Percentiles rank a stretch among this genome's conserved stretches.
Conservation (phyloP, 2,888 invertebrate species). For the Hirtodrosophila alboralis region DNA sequence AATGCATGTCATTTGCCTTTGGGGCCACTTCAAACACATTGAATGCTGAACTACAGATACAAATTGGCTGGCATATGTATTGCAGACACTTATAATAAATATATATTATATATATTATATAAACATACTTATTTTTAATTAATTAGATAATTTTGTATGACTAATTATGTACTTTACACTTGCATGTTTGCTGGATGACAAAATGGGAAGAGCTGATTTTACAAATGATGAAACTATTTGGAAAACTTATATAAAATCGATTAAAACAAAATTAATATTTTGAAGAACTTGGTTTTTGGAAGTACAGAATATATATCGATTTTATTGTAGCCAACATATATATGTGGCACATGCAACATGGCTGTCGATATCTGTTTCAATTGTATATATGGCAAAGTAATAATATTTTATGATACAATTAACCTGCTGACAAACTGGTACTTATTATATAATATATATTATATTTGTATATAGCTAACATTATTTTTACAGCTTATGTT, state of each 20-base stretch:
- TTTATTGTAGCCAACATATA: background rate
- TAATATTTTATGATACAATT: constrained; percentile 11
- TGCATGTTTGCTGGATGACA: constrained; percentile 10
- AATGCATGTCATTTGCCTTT: constrained; percentile 40
- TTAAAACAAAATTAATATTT: constrained; percentile 1
- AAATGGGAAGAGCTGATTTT: constrained; percentile 16
- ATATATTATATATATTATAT: constrained; percentile 7
- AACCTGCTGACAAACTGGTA: constrained; percentile 10
- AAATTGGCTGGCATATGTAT: constrained; percentile 56
- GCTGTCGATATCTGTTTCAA: background rate
- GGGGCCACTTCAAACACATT: constrained; percentile 24
- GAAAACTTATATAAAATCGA: too few species aligned
- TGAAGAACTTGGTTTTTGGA: too few species aligned
- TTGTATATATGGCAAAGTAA: background rate
- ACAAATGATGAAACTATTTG: too few species aligned
- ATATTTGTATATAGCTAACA: constrained; percentile 15
- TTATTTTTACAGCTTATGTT: constrained; percentile 41
- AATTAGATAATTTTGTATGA: constrained; percentile 25
- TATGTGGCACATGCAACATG: too few species aligned
- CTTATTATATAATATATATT: background rate
- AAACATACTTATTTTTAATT: constrained; percentile 18
- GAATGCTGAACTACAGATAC: constrained; percentile 26
- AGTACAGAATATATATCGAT: constrained; percentile 1
- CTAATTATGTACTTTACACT: constrained; percentile 16
- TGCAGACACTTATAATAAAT: constrained; percentile 14